Base-by-base conservation (phyloP, 2,888 invertebrate species). In the Ectobius pallidus region DNA sequence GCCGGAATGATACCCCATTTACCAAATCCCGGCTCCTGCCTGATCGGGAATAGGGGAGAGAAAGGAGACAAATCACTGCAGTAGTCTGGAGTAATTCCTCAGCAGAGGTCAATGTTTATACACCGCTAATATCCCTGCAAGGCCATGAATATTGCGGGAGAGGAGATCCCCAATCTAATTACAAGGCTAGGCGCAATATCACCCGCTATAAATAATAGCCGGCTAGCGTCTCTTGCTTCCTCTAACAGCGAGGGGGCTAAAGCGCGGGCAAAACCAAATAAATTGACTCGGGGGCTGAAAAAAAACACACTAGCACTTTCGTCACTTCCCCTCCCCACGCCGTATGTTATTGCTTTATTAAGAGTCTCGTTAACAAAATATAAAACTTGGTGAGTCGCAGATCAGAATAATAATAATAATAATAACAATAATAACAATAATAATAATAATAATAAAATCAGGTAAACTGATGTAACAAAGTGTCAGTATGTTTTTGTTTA, bases 1-100 rank as follows among this genome's bases (percentile, higher is more conserved):
- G 73, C 74, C 72, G 73, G 72, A 74, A 76, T 81, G 81, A 81
- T 79, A 81, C 81, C 81, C 81, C 82, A 80, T 82, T 83, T 82
- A 81, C 81, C 81, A 82, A 80, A 77, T 79, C 78, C 79, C 78
- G 77, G 78, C 78, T 73, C 75, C 77, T 74, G 44, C n/a, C 11
- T 32, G 58, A 58, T 58, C 32, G 58, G 25, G 27, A 58, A 58
- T 27, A 30, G 58, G 25, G 58, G 27, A 30, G 30, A 58, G 27
- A 58, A 27, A 44, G 63, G 75, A 73, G 75, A 75, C 75, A 75
- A 75, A 75, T 75, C 75, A 75, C 75, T 72, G 72, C 72, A n/a
- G 73, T 69, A 42, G 46, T 68, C 61, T 49, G 27, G 39, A 58
- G 71, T 71, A 71, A 61, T 73, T 75, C 69, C 75, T 73, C 62